Percentiles rank a stretch among this genome's conserved stretches.
Evolutionary conservation across 2,888 invertebrate species (phyloP).

Genomic region (Heteropelma amictum): DNA sequence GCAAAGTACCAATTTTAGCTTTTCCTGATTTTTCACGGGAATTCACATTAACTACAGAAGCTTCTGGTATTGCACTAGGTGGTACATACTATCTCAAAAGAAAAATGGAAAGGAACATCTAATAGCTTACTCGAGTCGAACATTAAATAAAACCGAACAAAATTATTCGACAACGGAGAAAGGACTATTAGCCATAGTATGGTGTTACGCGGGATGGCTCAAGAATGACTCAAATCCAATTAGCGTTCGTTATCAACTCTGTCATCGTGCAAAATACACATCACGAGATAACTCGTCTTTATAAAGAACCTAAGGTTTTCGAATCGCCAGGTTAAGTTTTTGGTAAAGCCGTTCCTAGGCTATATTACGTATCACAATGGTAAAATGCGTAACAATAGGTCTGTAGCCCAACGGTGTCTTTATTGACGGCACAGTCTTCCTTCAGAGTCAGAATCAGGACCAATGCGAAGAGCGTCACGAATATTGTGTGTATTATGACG

Average conservation of each 20-base stretch:
- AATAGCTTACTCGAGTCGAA: slow-evolving; percentile 70
- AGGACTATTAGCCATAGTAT: slow-evolving; percentile 73
- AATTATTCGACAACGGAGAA: slow-evolving; percentile 74
- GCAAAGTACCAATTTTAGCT: slow-evolving; percentile 43
- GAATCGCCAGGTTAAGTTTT: too few relatives aligned
- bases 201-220: slow-evolving; percentile 71
- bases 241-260: slow-evolving; percentile 68
- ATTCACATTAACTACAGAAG: slow-evolving; percentile 71
- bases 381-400: too few relatives aligned
- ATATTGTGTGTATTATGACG: too few relatives aligned
- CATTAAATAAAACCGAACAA: slow-evolving; percentile 66
- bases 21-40: slow-evolving; percentile 66
- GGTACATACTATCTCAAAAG: slow-evolving; percentile 67
- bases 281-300: too few relatives aligned
- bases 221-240: slow-evolving; percentile 70
- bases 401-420: too few relatives aligned
- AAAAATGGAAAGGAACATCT: slow-evolving; percentile 63
- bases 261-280: too few relatives aligned
- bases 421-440: too few relatives aligned
- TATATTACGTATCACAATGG: too few relatives aligned
- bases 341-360: too few relatives aligned
- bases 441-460: too few relatives aligned
- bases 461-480: too few relatives aligned
- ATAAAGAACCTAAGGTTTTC: too few relatives aligned
- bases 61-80: slow-evolving; percentile 63